Conservation (phyloP, 1,140 invertebrate species). For the Orchesella cincta region DNA sequence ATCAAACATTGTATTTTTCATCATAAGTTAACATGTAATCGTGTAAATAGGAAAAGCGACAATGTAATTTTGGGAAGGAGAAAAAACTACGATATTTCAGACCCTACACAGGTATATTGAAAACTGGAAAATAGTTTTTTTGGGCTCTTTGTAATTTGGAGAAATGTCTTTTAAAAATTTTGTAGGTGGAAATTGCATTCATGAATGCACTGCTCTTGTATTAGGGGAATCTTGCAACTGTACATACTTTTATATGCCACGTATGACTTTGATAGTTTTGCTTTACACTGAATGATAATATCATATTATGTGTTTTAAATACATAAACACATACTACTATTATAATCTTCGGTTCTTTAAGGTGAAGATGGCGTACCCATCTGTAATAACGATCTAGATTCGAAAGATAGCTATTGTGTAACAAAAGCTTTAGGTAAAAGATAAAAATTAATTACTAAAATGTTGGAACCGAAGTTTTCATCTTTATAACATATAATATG, state of each 20-base stretch:
- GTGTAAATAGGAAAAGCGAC: not conserved
- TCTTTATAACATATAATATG: not conserved
- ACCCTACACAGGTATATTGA: not conserved
- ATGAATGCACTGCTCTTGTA: not conserved
- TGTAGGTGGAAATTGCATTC: not conserved
- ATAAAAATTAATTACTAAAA: not conserved
- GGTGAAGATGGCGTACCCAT: not conserved
- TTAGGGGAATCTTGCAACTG: not conserved
- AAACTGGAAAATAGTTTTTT: not conserved
- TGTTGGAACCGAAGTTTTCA: not conserved
- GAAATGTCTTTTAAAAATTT: not conserved
- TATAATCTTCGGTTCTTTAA: not conserved
- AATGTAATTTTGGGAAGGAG: constrained; percentile 11
- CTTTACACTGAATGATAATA: not conserved
- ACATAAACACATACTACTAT: not conserved
- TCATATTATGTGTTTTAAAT: not conserved
- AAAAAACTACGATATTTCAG: not conserved
- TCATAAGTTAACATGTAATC: not conserved
- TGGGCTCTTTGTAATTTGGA: not conserved
- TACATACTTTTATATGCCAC: constrained; percentile 11
- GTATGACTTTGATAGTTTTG: not conserved
- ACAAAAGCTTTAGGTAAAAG: not conserved
- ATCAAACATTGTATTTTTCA: not conserved
- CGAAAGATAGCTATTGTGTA: not conserved
- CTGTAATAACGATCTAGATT: not conserved